A percentile compares a stretch with the other conserved stretches of the same genome.
Conservation (phyloP, 2,797 vertebrate species). For the Chloroceryle amazona region DNA sequence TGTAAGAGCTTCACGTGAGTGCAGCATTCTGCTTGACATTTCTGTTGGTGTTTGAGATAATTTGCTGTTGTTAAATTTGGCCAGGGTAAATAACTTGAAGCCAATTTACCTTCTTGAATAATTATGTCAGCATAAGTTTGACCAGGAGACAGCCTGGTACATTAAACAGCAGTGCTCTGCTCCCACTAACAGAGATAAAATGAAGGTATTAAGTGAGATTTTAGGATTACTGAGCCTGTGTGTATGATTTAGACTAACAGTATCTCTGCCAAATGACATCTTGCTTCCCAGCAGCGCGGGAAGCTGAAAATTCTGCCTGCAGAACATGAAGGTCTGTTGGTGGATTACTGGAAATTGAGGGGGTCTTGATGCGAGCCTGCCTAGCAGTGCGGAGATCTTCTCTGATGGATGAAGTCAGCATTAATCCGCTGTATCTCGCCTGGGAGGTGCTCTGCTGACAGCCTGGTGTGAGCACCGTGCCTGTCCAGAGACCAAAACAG, state of each 20-base stretch:
- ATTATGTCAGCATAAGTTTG: rapidly evolving
- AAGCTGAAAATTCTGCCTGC: not conserved
- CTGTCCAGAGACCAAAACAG: not conserved
- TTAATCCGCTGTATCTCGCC: constrained; percentile 1
- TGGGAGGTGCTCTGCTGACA: constrained; percentile 21
- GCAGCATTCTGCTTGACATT: rapidly evolving
- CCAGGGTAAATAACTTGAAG: not conserved
- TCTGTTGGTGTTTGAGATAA: rapidly evolving
- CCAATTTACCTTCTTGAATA: not conserved
- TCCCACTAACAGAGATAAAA: not conserved
- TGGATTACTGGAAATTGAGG: constrained; percentile 9
- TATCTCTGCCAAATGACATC: not conserved
- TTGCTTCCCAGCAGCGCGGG: not conserved
- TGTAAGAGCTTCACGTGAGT: rapidly evolving
- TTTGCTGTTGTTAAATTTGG: not conserved
- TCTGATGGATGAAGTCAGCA: constrained; percentile 28
- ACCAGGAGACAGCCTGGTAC: not conserved
- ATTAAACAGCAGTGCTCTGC: not conserved
- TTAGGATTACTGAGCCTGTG: not conserved
- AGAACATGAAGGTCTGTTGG: not conserved
- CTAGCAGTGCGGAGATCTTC: not conserved
- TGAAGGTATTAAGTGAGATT: not conserved
- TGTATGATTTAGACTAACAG: rapidly evolving
- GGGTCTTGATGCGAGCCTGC: not conserved
- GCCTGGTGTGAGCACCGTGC: not conserved